A percentile compares a stretch with the other conserved stretches of the same genome.
These are phyloP conservation scores for Drosophila subquinaria DNA, from an alignment of 2,888 invertebrate genomes.

Conservation along the genomic window DNA sequence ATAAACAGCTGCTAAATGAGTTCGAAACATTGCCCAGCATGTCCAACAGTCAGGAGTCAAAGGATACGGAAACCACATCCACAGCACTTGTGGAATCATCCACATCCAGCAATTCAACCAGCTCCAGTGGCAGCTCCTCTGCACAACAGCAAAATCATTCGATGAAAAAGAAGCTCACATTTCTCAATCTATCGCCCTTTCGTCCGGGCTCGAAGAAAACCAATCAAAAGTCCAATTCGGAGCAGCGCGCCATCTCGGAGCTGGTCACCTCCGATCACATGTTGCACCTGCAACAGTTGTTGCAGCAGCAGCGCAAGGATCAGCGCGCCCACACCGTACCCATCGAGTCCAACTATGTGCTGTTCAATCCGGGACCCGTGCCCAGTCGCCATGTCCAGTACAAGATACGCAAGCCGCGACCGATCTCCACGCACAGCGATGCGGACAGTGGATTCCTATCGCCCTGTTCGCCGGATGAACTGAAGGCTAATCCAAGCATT, in stretches of 20 bases:
- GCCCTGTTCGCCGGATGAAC: conserved; percentile 88
- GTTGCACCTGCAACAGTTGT: conserved; percentile 76
- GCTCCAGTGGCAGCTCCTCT: conserved; percentile 72
- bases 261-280: conserved; percentile 79
- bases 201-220: conserved; percentile 60
- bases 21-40: conserved; percentile 72
- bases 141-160: conserved; percentile 58
- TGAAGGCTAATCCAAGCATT: conserved; percentile 83
- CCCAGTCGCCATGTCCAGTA: conserved; percentile 84
- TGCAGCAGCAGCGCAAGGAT: conserved; percentile 73
- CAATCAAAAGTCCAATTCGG: conserved; percentile 45
- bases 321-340: conserved; percentile 84
- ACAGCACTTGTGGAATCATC: conserved; percentile 83
- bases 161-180: conserved; percentile 83
- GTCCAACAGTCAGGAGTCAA: conserved; percentile 83
- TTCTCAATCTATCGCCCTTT: conserved; percentile 84
- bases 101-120: conserved; percentile 76
- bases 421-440: conserved; percentile 87
- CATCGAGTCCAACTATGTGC: conserved; percentile 85
- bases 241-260: conserved; percentile 78
- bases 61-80: conserved; percentile 79
- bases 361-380: conserved; percentile 85
- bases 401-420: conserved; percentile 84
- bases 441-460: conserved; percentile 89
- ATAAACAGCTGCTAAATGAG: conserved; percentile 60